Base-by-base conservation (phyloP, 1,140 invertebrate species). In the Galleria mellonella region DNA sequence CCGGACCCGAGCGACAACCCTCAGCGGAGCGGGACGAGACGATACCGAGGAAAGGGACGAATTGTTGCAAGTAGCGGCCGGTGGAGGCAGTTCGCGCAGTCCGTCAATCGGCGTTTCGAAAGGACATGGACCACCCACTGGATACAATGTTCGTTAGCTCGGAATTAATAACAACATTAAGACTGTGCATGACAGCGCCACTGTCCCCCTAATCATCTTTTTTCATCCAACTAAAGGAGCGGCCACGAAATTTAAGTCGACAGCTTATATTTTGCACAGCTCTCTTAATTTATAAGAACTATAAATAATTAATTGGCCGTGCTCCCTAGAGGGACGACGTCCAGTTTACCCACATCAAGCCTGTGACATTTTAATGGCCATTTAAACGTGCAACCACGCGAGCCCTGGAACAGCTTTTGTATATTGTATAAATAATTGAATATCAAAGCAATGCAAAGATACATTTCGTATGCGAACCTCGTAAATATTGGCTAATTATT, bases 361-460 rank as follows among this genome's bases (percentile, higher is more conserved):
- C 54, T 51, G 69, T 72, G 69, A 73, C 71, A 72, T 74, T 78
- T 75, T 72, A 78, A 78, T 72, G 70, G 63, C 60, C 60, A 72
- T 71, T 72, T 72, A 68, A 77, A 67, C 61, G 63, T 55, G 61
- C 44, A 61, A 60, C 63, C 53, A 64, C 61, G 64, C 56, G 56
- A 62, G 46, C 51, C 42, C 47, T 43, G 47, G 13, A 43, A 35
- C 53, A 47, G 49, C 44, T 31, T 27, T 35, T 43, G 38, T 54
- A 46, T 6, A 23, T 51, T 27, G 47, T 15, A 47, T 65, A 43
- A 62, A 62, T 62, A 58, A 55, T 62, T 53, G 41, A 56, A 51
- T 45, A 55, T 51, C 40, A 32, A 55, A 28, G 39, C 51, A 42
- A 53, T 52, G 47, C 56, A 49, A 56, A 63, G 55, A 56, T 62